These are phyloP conservation scores for Paradoxurus hermaphroditus DNA, from an alignment of 2,113 vertebrate species.

Conservation along the genomic window DNA sequence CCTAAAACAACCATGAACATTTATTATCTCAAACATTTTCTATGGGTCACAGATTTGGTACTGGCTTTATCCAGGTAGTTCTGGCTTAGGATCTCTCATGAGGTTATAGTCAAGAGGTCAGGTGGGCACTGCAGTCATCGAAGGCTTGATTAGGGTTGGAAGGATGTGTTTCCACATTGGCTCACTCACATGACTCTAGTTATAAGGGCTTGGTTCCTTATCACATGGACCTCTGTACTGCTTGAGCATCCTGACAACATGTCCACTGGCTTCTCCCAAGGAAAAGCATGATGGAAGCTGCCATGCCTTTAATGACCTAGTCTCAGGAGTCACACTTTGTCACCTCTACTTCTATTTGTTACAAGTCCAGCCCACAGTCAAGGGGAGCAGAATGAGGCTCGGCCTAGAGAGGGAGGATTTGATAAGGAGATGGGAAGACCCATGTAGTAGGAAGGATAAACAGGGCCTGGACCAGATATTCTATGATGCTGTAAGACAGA, in stretches of 20 bases:
- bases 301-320: not conserved
- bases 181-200: not conserved
- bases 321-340: not conserved
- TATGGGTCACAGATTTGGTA: not conserved
- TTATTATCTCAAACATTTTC: not conserved
- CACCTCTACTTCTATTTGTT: not conserved
- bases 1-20: not conserved
- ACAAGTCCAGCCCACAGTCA: not conserved
- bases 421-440: not conserved
- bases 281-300: not conserved
- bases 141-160: not conserved
- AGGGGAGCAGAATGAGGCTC: not conserved
- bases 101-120: not conserved
- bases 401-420: not conserved
- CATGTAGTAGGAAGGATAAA: not conserved
- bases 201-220: not conserved
- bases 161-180: not conserved
- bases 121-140: not conserved
- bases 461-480: not conserved
- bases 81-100: not conserved
- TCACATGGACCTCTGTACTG: not conserved
- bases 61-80: not conserved
- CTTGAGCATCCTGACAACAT: not conserved
- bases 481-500: not conserved
- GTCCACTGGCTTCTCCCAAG: not conserved